Evolutionary conservation across 1,140 invertebrate species (phyloP).

Genomic region (Lutraria rhynchaena): DNA sequence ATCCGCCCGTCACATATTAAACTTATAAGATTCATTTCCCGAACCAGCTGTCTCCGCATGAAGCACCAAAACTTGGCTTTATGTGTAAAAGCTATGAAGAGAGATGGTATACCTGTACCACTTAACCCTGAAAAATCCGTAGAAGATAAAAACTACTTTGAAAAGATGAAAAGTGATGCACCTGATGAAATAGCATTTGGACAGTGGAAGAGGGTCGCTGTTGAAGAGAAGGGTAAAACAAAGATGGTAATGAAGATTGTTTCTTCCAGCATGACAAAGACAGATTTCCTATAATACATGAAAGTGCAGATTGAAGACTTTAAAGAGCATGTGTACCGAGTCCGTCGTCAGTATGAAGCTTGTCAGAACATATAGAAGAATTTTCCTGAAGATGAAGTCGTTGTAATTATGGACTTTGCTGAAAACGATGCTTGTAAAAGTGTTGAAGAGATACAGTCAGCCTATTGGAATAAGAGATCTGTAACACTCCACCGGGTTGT

Average conservation of each 20-base stretch:
- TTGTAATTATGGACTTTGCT: conserved; percentile 40
- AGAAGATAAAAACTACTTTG: not conserved
- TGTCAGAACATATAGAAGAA: too few relatives aligned
- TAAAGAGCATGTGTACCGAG: conserved; percentile 51
- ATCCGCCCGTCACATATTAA: conserved; percentile 35
- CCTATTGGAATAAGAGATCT: conserved; percentile 27
- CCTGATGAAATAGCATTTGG: too few relatives aligned
- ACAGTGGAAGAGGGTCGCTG: too few relatives aligned
- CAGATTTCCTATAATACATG: conserved; percentile 15
- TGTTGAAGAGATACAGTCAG: conserved; percentile 35
- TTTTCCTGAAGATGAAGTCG: not conserved
- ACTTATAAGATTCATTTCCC: conserved; percentile 15
- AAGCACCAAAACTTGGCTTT: conserved; percentile 52
- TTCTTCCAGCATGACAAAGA: too few relatives aligned
- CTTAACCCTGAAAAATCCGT: conserved; percentile 33
- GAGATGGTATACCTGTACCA: not conserved
- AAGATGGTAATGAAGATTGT: too few relatives aligned
- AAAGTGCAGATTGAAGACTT: conserved; percentile 24
- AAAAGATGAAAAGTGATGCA: not conserved
- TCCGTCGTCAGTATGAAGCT: too few relatives aligned
- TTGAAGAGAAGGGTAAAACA: too few relatives aligned
- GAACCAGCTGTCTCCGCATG: conserved; percentile 42
- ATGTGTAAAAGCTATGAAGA: conserved; percentile 14
- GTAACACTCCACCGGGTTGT: conserved; percentile 19
- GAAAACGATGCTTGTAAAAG: conserved; percentile 31